These are phyloP conservation scores for Itoplectis maculator DNA, from an alignment of 2,888 invertebrate genomes.

Conservation along the genomic window DNA sequence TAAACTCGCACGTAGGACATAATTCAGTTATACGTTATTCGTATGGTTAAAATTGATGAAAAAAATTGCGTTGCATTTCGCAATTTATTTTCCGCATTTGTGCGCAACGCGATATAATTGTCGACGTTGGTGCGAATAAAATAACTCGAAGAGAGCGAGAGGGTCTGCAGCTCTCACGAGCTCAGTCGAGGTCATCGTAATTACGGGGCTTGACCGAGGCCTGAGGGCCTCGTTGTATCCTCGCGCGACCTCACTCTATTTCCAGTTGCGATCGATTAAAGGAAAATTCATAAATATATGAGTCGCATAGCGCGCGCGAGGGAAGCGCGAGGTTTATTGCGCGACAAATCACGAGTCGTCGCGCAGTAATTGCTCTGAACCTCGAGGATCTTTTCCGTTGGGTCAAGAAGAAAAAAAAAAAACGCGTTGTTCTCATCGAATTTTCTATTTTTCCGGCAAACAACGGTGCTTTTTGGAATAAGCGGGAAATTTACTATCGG, in stretches of 20 bases:
- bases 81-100: too few species aligned
- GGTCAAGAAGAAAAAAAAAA: too few species aligned
- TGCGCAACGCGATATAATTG: conserved; percentile 38
- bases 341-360: background rate
- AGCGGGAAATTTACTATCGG: too few species aligned
- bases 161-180: conserved; percentile 15
- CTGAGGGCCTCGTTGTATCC: conserved; percentile 45
- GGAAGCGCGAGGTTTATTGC: background rate
- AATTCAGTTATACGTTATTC: too few species aligned
- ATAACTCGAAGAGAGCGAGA: conserved; percentile 47
- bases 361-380: background rate
- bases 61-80: too few species aligned
- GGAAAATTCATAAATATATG: conserved; percentile 62
- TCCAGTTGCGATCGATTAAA: conserved; percentile 66
- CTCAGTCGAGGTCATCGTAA: conserved; percentile 55
- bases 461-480: too few species aligned
- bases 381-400: background rate
- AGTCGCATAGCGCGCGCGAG: background rate
- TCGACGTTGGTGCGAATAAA: conserved; percentile 51
- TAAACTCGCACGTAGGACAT: too few species aligned
- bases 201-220: conserved; percentile 47
- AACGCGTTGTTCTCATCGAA: too few species aligned
- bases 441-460: too few species aligned
- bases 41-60: too few species aligned
- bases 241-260: conserved; percentile 67